Evolutionary conservation across 2,797 vertebrate species (phyloP).

Genomic region (Paguma larvata): DNA sequence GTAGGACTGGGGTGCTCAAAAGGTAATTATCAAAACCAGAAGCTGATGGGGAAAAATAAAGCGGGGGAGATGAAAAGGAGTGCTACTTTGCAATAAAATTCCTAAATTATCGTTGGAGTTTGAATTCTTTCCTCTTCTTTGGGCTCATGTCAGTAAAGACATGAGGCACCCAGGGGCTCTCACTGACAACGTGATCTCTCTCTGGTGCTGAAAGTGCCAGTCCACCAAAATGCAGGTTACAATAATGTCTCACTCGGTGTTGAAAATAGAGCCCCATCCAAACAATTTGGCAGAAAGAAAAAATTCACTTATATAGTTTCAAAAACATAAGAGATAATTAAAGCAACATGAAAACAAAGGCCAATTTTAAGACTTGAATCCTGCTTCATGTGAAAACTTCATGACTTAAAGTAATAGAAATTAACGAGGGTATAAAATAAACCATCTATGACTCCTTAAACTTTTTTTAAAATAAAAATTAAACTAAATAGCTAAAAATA

Average conservation of each 20-base stretch:
- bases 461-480: slow-evolving; percentile 28
- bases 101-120: neutral
- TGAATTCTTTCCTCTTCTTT: neutral
- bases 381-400: slow-evolving; percentile 9
- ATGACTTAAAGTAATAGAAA: neutral
- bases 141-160: neutral
- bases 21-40: slow-evolving; percentile 18
- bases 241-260: neutral
- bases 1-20: neutral
- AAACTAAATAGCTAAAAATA: neutral
- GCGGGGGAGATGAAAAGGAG: neutral
- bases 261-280: neutral
- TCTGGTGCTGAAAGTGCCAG: neutral
- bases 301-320: neutral
- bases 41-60: neutral
- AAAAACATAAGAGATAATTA: neutral
- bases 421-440: neutral
- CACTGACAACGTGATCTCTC: neutral
- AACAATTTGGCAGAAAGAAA: neutral
- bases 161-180: neutral
- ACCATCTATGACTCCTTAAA: neutral
- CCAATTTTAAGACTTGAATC: neutral
- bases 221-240: neutral
- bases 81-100: neutral
- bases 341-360: neutral